Evolutionary conservation across 2,888 invertebrate species (phyloP), one percentile per base, ranked within the genome.

Genomic region (Patella pellucida): DNA sequence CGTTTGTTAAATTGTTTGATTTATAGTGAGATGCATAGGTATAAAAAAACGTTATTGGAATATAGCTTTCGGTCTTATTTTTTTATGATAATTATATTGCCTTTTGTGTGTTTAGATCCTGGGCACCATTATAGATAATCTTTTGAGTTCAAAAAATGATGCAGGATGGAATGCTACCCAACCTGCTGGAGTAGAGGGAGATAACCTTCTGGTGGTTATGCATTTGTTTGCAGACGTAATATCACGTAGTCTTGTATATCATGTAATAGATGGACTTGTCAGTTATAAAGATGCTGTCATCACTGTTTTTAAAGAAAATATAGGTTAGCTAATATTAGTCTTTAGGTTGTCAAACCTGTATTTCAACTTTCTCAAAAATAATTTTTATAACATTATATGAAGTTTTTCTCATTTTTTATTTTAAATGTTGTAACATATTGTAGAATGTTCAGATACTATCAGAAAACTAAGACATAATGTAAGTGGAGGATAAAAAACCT

Each of bases 121-220:
- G 2, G 80, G 85, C 12, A 79, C 82, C 67, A 82, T 86, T 23
- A 84, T 88, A 15, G 85, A 88, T 81, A 85, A 86, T 62, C 77
- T 90, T 11, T 77, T 89, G 71, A 76, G 84, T 69, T 77, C 82
- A 7, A 82, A 82, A 70, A 88, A 91, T 77, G 86, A 85, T 12
- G 79, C 78, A 0, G 90, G 87, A 1, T 91, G 91, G 91, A 85
- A 85, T 72, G 86, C 85, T 27, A 90, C 89, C 2, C 81, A 80
- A 19, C 91, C 90, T 0, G 83, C 84, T 0, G 91, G 90, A 3
- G 83, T 84, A 19, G 89, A 90, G 78, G 89, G 88, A 0, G 88
- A 89, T 74, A 84, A 85, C 68, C 81, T 91, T 11, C 81, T 90
- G 78, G 76, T 82, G 56, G 85, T 87, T 4, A 83, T 90, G 81